Percentiles rank a stretch among this genome's conserved stretches.
phyloP scores from a whole-genome alignment of 2,888 invertebrate genomes.

The Trisateles emortualis region DNA sequence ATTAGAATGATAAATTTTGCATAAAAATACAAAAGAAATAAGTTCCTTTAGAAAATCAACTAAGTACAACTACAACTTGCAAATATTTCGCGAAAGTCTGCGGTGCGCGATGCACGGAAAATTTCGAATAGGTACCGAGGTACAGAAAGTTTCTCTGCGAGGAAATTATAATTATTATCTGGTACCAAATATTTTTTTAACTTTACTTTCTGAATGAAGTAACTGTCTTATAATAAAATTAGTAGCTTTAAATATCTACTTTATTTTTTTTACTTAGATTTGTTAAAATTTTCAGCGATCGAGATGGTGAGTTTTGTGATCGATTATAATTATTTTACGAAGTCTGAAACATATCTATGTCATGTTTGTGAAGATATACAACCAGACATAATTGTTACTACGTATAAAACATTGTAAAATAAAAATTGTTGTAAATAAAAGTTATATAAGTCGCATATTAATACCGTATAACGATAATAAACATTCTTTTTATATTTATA shows the following conservation, averaged over 20 bases:
- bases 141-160: no score
- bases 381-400: slow-evolving; percentile 58
- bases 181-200: no score
- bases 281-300: slow-evolving; percentile 16
- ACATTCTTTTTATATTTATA: slow-evolving; percentile 39
- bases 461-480: slow-evolving; percentile 49
- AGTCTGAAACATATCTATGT: slow-evolving; percentile 83
- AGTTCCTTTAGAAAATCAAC: no score
- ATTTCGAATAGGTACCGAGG: no score
- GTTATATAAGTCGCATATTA: slow-evolving; percentile 48
- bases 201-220: background rate
- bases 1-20: no score
- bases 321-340: slow-evolving; percentile 50
- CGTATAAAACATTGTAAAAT: slow-evolving; percentile 68
- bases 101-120: no score
- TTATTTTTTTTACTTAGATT: slow-evolving; percentile 3
- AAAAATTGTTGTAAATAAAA: slow-evolving; percentile 66
- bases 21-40: no score
- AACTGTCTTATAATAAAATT: background rate
- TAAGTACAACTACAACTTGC: no score
- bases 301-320: slow-evolving; percentile 33
- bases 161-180: no score
- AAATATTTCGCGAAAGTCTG: no score
- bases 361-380: slow-evolving; percentile 71
- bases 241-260: background rate